phyloP scores from a whole-genome alignment of 2,797 vertebrate species.

The Ambastaia sidthimunki region DNA sequence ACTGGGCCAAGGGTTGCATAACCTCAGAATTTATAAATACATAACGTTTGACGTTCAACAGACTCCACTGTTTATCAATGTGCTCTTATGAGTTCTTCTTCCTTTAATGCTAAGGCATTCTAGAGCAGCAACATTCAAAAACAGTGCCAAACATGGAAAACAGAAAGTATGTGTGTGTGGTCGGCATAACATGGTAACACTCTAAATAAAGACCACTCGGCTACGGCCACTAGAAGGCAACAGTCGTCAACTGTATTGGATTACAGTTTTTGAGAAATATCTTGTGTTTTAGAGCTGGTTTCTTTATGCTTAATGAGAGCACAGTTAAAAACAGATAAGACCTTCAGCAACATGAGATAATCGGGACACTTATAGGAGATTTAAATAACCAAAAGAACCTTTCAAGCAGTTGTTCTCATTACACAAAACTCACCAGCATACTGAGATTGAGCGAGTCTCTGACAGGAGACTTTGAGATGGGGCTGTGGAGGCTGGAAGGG shows the following conservation, averaged over 20 bases:
- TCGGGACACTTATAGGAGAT: background rate
- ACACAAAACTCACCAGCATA: constrained; percentile 51
- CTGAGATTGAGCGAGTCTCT: constrained; percentile 67
- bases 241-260: background rate
- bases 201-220: constrained; percentile 28
- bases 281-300: background rate
- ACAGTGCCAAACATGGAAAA: background rate
- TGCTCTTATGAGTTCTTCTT: constrained; percentile 19
- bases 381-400: background rate
- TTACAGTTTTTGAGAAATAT: background rate
- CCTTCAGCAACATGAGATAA: background rate
- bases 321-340: background rate
- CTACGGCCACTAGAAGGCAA: constrained; percentile 35
- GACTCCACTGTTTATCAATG: background rate
- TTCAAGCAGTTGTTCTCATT: background rate
- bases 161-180: background rate
- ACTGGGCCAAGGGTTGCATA: constrained; percentile 18
- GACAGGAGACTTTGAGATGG: constrained; percentile 55
- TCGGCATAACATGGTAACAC: background rate
- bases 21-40: constrained; percentile 45
- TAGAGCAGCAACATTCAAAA: background rate
- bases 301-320: background rate
- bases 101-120: constrained; percentile 45
- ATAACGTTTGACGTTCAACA: constrained; percentile 34
- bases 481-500: constrained; percentile 32